Evolutionary conservation across 2,888 invertebrate species (phyloP).

Genomic region (Andrena chrysosceles): DNA sequence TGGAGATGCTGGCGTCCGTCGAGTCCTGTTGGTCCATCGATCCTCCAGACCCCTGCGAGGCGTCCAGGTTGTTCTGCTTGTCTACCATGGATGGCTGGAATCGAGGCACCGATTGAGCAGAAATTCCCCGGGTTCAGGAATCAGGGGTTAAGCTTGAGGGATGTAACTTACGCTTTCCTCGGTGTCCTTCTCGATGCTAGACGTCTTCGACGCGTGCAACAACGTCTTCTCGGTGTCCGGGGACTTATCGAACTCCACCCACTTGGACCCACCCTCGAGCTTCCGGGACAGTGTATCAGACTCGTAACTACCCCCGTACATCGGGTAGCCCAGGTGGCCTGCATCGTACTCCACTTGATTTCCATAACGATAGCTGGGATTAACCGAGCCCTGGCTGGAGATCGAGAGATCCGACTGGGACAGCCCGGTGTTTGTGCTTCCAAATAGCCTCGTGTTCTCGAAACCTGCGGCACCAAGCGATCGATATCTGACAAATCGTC

Average conservation of each 20-base stretch:
- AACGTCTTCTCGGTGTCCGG: slow-evolving; percentile 82
- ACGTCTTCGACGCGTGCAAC: slow-evolving; percentile 75
- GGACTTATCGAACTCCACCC: slow-evolving; percentile 83
- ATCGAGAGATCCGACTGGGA: slow-evolving; percentile 93
- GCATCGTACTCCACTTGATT: slow-evolving; percentile 92
- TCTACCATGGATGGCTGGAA: slow-evolving; percentile 71
- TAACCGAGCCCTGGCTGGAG: slow-evolving; percentile 90
- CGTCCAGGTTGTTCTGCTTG: slow-evolving; percentile 73
- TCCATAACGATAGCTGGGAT: slow-evolving; percentile 91
- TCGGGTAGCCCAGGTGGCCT: slow-evolving; percentile 90
- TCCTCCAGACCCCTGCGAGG: slow-evolving; percentile 70
- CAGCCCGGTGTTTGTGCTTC: slow-evolving; percentile 90
- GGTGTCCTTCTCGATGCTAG: slow-evolving; percentile 75
- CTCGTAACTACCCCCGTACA: slow-evolving; percentile 87
- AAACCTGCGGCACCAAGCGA: slow-evolving; percentile 70
- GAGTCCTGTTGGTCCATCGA: slow-evolving; percentile 80
- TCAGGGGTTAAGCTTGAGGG: not conserved
- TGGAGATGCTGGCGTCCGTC: slow-evolving; percentile 79
- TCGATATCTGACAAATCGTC: not conserved
- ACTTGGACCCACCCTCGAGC: slow-evolving; percentile 80
- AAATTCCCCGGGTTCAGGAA: not conserved
- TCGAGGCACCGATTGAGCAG: not conserved
- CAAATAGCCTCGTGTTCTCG: slow-evolving; percentile 85
- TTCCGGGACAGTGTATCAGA: slow-evolving; percentile 81
- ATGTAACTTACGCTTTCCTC: slow-evolving; percentile 63